Conservation (phyloP, 2,888 invertebrate species). For the Drosophila ustulata region DNA sequence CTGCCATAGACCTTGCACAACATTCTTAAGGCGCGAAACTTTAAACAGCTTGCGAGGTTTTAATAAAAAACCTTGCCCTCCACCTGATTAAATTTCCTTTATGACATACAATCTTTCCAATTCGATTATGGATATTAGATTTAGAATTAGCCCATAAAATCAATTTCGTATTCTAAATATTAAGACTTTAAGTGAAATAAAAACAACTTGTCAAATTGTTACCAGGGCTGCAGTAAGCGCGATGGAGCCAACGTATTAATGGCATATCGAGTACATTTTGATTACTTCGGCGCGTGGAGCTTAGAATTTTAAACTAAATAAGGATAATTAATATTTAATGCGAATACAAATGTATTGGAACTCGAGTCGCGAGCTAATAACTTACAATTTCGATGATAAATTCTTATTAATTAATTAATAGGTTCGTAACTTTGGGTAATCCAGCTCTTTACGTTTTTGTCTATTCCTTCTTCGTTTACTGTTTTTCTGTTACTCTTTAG, state of each 20-base stretch:
- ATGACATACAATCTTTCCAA: too few relatives aligned
- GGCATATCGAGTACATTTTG: background rate
- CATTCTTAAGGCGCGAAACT: too few relatives aligned
- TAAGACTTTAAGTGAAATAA: too few relatives aligned
- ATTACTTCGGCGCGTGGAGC: slow-evolving; percentile 16
- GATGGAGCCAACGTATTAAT: slow-evolving; percentile 30
- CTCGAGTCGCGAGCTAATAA: background rate
- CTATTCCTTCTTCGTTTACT: slow-evolving; percentile 9
- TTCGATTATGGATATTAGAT: too few relatives aligned
- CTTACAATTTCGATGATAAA: background rate
- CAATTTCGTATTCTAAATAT: too few relatives aligned
- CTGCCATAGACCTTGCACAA: too few relatives aligned
- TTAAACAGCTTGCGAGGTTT: too few relatives aligned
- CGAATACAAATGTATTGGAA: too few relatives aligned
- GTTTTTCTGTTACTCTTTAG: slow-evolving; percentile 42
- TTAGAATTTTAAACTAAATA: background rate
- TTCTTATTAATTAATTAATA: background rate
- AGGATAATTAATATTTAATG: background rate
- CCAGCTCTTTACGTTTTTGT: slow-evolving; percentile 6
- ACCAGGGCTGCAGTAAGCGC: slow-evolving; percentile 34
- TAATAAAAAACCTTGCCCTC: too few relatives aligned
- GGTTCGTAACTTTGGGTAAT: background rate
- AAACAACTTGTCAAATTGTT: too few relatives aligned
- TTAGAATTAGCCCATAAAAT: too few relatives aligned
- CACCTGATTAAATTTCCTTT: too few relatives aligned